Evolutionary conservation across 2,113 vertebrate genomes (phyloP).

Genomic region (Chloebia gouldiae): DNA sequence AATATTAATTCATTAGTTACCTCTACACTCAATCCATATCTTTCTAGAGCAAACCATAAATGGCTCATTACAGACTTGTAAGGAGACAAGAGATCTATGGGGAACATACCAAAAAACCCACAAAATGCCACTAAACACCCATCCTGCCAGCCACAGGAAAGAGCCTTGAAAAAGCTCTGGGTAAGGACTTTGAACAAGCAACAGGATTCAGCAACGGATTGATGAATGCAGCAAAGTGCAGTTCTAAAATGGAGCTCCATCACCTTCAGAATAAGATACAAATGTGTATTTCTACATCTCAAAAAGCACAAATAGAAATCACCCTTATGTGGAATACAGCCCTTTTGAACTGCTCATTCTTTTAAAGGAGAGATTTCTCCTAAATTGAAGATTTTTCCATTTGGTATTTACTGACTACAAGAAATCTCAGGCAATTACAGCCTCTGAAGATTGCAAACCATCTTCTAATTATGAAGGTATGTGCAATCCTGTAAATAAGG

Average conservation of each 20-base stretch:
- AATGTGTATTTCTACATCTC: background rate
- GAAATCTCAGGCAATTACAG: slow-evolving; percentile 2
- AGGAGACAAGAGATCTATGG: background rate
- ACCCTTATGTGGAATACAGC: background rate
- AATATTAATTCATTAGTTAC: background rate
- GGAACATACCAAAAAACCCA: background rate
- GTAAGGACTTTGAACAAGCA: background rate
- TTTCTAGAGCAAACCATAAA: background rate
- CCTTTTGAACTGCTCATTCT: background rate
- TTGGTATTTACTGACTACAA: background rate
- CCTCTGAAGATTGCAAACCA: slow-evolving; percentile 1
- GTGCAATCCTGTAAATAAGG: slow-evolving; percentile 52
- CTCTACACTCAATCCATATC: background rate
- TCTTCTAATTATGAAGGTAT: slow-evolving; percentile 61
- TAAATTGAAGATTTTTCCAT: background rate
- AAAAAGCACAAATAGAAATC: background rate
- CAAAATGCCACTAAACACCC: background rate
- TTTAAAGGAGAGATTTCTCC: background rate
- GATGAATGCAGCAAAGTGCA: background rate
- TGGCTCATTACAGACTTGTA: background rate
- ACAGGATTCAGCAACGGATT: background rate
- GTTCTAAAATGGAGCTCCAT: background rate
- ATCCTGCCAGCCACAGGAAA: background rate
- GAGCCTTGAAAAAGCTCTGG: background rate
- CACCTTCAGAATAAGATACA: background rate